Base-by-base conservation (phyloP, 2,888 invertebrate genomes). In the Acrobasis consociella region DNA sequence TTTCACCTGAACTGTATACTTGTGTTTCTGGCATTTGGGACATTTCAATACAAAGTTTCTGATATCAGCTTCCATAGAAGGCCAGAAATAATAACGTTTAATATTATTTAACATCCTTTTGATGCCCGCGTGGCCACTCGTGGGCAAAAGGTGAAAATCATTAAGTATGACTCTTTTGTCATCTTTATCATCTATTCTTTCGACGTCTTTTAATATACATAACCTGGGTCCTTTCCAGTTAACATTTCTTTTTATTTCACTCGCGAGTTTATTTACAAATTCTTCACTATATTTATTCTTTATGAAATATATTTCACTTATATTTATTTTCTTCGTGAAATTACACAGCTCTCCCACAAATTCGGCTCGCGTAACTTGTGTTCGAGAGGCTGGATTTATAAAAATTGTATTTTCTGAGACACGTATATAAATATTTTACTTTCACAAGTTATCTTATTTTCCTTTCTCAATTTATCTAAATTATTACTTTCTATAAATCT, bases 91-190 rank as follows among this genome's bases (percentile, higher is more conserved):
- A 38, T 62, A 62, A 38, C 38, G 56, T 39, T 62, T 56, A 17
- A 62, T 56, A 56, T 56, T 62, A 31, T 62, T 62, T 9, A 60
- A 15, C 64, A 66, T 66, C 38, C 66, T 49, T 39, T 60, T 62
- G n/a, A 66, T 64, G 37, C 66, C 64, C 9, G 66, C 64, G 51
- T 64, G 64, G 59, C 64, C 60, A 51, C 42, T 42, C 13, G 42
- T 42, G 42, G 42, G 42, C 42, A 42, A 42, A 42, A 42, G 42
- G 13, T 42, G 63, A 55, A 15, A 63, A 52, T 10, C 59, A 56
- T 52, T 63, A 49, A 52, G 55, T 16, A 63, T 65, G 15, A 58
- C 56, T 53, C 17, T 61, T 60, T 31, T 67, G 39, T 66, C 63
- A 49, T 60, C 56, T 53, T 64, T 67, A 53, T 58, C 46, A 49